These are phyloP conservation scores for Sebastes ruberrimus DNA, from an alignment of 2,797 vertebrate species.

Conservation along the genomic window DNA sequence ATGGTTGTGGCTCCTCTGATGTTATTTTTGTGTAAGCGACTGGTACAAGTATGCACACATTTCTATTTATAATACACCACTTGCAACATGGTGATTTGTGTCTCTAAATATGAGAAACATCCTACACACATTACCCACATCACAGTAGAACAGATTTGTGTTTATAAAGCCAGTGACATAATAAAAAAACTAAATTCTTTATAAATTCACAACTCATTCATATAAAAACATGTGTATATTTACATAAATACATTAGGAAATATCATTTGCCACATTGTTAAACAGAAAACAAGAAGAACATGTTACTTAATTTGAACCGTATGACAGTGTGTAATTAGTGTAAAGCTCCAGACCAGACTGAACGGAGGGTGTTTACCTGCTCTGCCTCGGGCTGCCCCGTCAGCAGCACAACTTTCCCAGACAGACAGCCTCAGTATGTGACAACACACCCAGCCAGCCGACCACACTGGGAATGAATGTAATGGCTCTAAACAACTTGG, in stretches of 20 bases:
- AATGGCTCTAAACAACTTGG: conserved; percentile 23
- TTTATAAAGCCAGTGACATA: neutral
- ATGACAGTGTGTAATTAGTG: conserved; percentile 68
- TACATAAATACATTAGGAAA: neutral
- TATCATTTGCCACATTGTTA: neutral
- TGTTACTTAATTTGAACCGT: conserved; percentile 19
- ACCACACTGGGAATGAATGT: conserved; percentile 34
- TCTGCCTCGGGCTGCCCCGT: conserved; percentile 53
- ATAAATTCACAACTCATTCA: neutral
- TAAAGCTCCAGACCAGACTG: conserved; percentile 67
- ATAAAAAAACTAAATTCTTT: neutral
- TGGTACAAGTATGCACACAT: conserved; percentile 32
- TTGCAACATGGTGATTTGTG: conserved; percentile 27
- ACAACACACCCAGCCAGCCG: conserved; percentile 38
- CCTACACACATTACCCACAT: neutral
- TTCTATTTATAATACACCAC: conserved; percentile 32
- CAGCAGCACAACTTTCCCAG: conserved; percentile 57
- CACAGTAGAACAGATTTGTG: neutral
- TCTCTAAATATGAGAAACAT: conserved; percentile 28
- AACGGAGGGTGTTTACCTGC: conserved; percentile 72
- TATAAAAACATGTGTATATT: neutral
- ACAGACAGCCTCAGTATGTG: conserved; percentile 55
- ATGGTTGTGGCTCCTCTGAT: conserved; percentile 18
- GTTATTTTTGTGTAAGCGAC: conserved; percentile 33
- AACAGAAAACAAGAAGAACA: conserved; percentile 36